Percentiles rank a stretch among this genome's conserved stretches.
Evolutionary conservation across 2,113 vertebrate species (phyloP).

Genomic region (Spermophilus dauricus): DNA sequence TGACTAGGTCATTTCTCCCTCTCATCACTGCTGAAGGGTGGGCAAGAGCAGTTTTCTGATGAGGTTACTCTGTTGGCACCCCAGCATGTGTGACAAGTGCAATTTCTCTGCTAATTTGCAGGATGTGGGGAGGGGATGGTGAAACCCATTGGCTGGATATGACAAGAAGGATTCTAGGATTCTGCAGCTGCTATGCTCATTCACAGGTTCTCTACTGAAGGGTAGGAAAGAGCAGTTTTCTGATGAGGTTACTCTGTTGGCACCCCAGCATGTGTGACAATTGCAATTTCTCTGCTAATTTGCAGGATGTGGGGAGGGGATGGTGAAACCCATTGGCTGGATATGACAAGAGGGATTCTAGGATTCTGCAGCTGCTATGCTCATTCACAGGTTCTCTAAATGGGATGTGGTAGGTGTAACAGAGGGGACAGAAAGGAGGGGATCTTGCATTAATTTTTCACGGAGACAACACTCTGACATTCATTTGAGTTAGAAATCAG

Average conservation of each 20-base stretch:
- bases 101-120: too few species aligned
- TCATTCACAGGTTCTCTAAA: neutral
- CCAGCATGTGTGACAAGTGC: too few species aligned
- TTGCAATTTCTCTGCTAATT: neutral
- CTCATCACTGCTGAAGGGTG: neutral
- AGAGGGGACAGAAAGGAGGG: neutral
- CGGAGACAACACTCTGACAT: neutral
- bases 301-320: neutral
- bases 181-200: too few species aligned
- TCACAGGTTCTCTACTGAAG: too few species aligned
- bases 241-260: neutral
- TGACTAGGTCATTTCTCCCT: neutral
- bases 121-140: too few species aligned
- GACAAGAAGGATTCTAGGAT: too few species aligned
- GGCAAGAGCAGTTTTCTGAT: too few species aligned
- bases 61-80: too few species aligned
- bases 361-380: too few species aligned
- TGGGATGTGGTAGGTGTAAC: too few species aligned
- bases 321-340: neutral
- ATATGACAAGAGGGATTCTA: neutral
- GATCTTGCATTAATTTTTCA: neutral
- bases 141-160: too few species aligned
- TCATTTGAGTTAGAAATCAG: neutral
- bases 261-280: too few species aligned
- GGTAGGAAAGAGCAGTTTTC: neutral